Base-by-base conservation (phyloP, 2,113 vertebrate species). In the Syngnathus floridae region DNA sequence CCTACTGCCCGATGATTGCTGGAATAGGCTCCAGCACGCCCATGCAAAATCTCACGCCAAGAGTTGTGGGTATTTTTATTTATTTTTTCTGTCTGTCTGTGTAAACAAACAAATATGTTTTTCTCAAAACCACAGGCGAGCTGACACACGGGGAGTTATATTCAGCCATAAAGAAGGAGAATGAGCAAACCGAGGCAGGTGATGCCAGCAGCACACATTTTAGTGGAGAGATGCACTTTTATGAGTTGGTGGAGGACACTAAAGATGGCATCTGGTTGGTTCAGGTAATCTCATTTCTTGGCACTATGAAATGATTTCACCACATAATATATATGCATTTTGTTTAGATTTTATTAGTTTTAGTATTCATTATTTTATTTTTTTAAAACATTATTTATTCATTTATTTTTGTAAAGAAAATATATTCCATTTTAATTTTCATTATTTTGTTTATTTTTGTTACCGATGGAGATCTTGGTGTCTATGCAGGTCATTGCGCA, bases 231-330 rank as follows among this genome's bases (percentile, higher is more conserved):
- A 95, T 97, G 92, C 97, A 99, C 86, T 99, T 99, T 84, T 99
- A 98, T 76, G 97, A 99, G 74, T 86, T 98, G 46, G 97, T 99
- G 57, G 96, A 99, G 86, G 97, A 99, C 83, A 98, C 97, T 1
- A 99, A 99, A 84, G 97, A 99, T 80, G 96, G 97, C 41, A 97
- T 99, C 88, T 99, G 97, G 97, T 89, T 99, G 74, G 93, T 99
- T 83, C 97, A 99, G 95, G 97, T 99, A 92, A 62, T 36, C 31
- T 17, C 2, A 19, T 19, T 49, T n/a, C 1, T 49, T 49, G 19
- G 5, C 17, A 54, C 4, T 22, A n/a, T 10, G 1, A 52, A 55
- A 54, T 13, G 10, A 26, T 12, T 26, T 54, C 51, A 54, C 21
- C 51, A 22, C 22, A 22, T 22, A 22, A 4, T 10, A 26, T 1